Base-by-base conservation (phyloP, 2,113 vertebrate genomes). In the Sphaerodactylus townsendi region DNA sequence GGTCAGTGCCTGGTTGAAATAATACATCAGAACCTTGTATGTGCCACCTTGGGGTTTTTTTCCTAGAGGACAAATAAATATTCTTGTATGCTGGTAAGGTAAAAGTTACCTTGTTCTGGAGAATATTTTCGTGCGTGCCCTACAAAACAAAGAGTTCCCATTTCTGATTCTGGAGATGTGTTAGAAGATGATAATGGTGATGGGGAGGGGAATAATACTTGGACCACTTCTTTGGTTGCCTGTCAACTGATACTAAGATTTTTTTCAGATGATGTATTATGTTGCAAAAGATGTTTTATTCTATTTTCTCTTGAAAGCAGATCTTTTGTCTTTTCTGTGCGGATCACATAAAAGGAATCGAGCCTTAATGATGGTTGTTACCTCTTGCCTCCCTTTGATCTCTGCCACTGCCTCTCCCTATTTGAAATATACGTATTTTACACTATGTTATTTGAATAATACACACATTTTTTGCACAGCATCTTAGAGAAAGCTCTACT, bases 151-250 rank as follows among this genome's bases (percentile, higher is more conserved):
- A 74, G 50, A 64, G 28, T 50, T 62, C 53, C 28, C 33, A 15
- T 59, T 28, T 64, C 37, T 41, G 37, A 62, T 56, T 50, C 59
- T 56, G 39, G 77, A 25, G 64, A 37, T 68, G 69, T 89, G 87
- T 71, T 87, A 73, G 90, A 64, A 81, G 64, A 72, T 92, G 75
- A 77, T 64, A 65, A 65, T 90, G 89, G 84, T 75, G 86, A 87
- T 28, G 59, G 25, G 59, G 9, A 62, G 21, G 80, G 83, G 70
- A 86, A 74, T n/a, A 87, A 28, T 87, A 92, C 86, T 87, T 90
- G 85, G 80, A 84, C 25, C n/a, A 0, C 73, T 65, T 68, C 79
- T 84, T 81, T 35, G 71, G 82, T 77, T 72, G 62, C 64, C 19
- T 77, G 77, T 37, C 79, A 19, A 44, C 41, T 87, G 77, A 1